Conservation (phyloP, 2,113 vertebrate genomes). For the Nicator chloris region DNA sequence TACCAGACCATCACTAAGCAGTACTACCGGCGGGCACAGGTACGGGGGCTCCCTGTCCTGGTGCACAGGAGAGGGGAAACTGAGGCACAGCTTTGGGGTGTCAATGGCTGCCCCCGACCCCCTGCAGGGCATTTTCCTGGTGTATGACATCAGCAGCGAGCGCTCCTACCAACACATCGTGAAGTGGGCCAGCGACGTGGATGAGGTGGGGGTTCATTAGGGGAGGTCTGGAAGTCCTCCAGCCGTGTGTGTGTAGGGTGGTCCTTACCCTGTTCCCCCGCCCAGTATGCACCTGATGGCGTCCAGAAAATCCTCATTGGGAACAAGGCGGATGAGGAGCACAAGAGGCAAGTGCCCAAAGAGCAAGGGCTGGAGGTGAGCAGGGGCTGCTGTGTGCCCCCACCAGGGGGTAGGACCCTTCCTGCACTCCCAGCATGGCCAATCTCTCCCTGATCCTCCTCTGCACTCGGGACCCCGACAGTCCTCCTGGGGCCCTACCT, state of each 20-base stretch:
- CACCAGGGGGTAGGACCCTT: not conserved
- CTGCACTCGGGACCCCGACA: not conserved
- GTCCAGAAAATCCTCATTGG: slow-evolving; percentile 96
- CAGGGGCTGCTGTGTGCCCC: not conserved
- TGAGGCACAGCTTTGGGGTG: not conserved
- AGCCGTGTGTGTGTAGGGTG: rapidly evolving
- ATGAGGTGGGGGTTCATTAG: slow-evolving; percentile 81
- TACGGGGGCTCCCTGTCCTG: not conserved
- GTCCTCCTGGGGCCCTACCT: not conserved
- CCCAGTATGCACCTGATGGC: slow-evolving; percentile 89
- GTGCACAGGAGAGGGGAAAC: not conserved
- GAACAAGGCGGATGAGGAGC: slow-evolving; percentile 92
- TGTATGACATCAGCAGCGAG: slow-evolving; percentile 96
- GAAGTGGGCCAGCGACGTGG: slow-evolving; percentile 98
- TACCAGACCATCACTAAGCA: slow-evolving; percentile 99
- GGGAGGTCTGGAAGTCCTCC: not conserved
- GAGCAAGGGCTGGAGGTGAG: slow-evolving; percentile 92
- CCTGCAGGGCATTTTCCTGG: slow-evolving; percentile 92
- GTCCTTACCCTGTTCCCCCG: not conserved
- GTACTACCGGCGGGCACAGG: slow-evolving; percentile 97
- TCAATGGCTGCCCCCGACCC: rapidly evolving
- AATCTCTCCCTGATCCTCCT: not conserved
- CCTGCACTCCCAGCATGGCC: not conserved
- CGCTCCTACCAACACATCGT: slow-evolving; percentile 98
- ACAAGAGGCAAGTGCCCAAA: slow-evolving; percentile 93